Percentiles rank a stretch among this genome's conserved stretches.
These are phyloP conservation scores for Mionectes macconnelli DNA, from an alignment of 2,113 vertebrate species.

Conservation along the genomic window DNA sequence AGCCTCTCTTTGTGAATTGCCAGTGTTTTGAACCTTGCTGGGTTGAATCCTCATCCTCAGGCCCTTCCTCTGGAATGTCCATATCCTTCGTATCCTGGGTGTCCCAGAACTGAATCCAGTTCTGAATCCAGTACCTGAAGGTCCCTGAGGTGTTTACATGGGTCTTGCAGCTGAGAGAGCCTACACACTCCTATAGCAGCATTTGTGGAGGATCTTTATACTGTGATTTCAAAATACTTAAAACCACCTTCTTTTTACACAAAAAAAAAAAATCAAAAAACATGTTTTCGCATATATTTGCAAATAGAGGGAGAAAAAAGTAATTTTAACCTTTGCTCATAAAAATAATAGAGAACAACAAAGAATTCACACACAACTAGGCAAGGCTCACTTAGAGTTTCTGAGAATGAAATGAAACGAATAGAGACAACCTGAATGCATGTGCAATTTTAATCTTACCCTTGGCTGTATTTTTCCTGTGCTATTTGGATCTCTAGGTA, in stretches of 20 bases:
- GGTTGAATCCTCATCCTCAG: background rate
- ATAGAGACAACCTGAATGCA: background rate
- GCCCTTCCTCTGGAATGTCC: background rate
- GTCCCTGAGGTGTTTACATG: background rate
- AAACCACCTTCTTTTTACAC: background rate
- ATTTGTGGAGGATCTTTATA: background rate
- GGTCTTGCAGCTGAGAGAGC: background rate
- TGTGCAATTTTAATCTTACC: background rate
- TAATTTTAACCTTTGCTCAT: background rate
- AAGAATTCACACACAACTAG: background rate
- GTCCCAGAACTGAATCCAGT: background rate
- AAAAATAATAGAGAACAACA: background rate
- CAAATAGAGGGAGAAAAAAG: background rate
- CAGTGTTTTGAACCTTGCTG: background rate
- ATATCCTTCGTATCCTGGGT: background rate
- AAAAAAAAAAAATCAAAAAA: background rate
- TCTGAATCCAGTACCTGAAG: background rate
- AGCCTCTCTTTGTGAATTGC: background rate
- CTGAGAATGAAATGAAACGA: background rate
- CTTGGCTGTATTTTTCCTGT: background rate
- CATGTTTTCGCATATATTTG: background rate
- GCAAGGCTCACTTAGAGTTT: background rate
- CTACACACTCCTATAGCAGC: background rate
- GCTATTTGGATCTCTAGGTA: background rate
- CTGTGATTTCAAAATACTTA: background rate